Evolutionary conservation across 2,797 vertebrate genomes (phyloP).

Genomic region (Chaenodraco wilsoni): DNA sequence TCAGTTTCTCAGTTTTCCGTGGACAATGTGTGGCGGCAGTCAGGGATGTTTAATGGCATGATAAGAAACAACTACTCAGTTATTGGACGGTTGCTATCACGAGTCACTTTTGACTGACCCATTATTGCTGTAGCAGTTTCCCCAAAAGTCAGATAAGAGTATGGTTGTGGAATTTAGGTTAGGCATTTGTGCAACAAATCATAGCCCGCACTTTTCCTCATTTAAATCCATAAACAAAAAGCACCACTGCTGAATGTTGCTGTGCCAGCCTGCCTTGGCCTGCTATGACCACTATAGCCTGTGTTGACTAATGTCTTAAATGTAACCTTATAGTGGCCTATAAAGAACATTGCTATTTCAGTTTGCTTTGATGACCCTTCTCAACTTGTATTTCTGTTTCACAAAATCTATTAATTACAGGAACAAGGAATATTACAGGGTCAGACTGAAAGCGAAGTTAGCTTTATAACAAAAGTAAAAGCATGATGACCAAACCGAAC

Average conservation of each 20-base stretch:
- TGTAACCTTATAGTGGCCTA: not conserved
- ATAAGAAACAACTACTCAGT: not conserved
- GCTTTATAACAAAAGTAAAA: not conserved
- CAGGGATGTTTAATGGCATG: not conserved
- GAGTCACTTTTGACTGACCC: not conserved
- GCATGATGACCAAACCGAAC: not conserved
- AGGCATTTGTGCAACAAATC: no score
- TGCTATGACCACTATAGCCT: no score
- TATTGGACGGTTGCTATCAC: not conserved
- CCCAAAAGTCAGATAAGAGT: no score
- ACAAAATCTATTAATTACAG: not conserved
- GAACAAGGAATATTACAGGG: not conserved
- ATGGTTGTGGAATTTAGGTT: no score
- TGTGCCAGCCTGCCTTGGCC: no score
- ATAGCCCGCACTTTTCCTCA: no score
- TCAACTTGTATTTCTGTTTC: not conserved
- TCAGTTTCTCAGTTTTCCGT: not conserved
- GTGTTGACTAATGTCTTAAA: no score
- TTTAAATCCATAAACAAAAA: no score
- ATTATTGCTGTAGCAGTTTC: not conserved
- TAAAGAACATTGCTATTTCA: not conserved
- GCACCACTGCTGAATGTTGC: no score
- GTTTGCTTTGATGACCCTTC: not conserved
- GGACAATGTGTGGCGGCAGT: not conserved
- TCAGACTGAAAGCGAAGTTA: constrained; percentile 11